Conservation (phyloP, 92 coral and sea anemone genomes). For the Epizoanthus fatuus region DNA sequence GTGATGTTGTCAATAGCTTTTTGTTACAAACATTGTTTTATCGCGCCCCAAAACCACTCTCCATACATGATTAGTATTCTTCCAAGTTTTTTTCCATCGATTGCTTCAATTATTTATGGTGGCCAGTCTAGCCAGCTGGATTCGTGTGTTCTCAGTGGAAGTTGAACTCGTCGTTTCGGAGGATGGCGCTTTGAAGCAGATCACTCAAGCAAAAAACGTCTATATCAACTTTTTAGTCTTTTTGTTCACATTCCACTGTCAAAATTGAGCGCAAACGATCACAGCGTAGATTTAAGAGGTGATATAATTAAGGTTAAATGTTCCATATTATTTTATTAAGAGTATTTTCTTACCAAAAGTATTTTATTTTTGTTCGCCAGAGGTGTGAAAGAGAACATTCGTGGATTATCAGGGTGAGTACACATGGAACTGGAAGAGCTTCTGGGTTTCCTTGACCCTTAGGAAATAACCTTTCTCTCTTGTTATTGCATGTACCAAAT, state of each 20-base stretch:
- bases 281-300: constrained; percentile 17
- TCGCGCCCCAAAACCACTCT: neutral
- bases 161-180: neutral
- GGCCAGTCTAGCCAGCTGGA: constrained; percentile 8
- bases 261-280: constrained; percentile 35
- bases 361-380: constrained; percentile 44
- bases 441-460: neutral
- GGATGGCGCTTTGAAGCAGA: neutral
- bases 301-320: neutral
- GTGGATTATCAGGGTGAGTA: constrained; percentile 91
- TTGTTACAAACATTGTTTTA: neutral
- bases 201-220: neutral
- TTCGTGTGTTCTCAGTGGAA: neutral
- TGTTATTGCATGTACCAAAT: neutral
- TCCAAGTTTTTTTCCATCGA: neutral
- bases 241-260: neutral
- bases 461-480: neutral
- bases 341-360: neutral
- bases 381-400: constrained; percentile 89
- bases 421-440: neutral
- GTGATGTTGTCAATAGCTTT: neutral
- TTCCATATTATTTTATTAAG: neutral
- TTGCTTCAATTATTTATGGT: constrained; percentile 17
- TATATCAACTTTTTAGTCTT: neutral
- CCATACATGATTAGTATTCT: constrained; percentile 7